Base-by-base conservation (phyloP, 2,888 invertebrate species). In the Caenorhabditis macrosperma region DNA sequence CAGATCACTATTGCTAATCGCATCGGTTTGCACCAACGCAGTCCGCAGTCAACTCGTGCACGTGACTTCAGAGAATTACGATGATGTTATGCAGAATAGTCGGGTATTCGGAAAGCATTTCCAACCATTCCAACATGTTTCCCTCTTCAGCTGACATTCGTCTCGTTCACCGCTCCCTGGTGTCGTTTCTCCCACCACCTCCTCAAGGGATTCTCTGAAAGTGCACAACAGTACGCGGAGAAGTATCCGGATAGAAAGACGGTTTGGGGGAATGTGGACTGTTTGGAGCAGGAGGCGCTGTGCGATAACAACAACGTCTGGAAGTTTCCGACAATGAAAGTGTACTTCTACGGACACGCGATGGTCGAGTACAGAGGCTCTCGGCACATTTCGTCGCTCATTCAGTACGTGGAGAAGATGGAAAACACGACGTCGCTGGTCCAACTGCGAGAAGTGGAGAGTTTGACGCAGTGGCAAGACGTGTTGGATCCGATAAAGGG, bases 311-410 rank as follows among this genome's bases (percentile, higher is more conserved):
- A 66, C 28, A 9, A 9, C 1, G 66, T 75, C 33, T 17, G 10
- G 20, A 68, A 76, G 24, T 66, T 46, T 50, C 77, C 77, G 46
- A 78, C 77, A n/a, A 71, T 71, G 77, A 78, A 71, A 24, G 71
- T 78, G 24, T 66, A 54, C 28, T 64, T 69, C 41, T 78, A 59
- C 30, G 77, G 77, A 26, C 12, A 57, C 30, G 35, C 66, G 59
- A 52, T 78, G 52, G 15, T 22, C 20, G 77, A 78, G 35, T 71
- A 71, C 54, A 24, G 72, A 20, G 72, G 72, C 38, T 54, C 61
- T 24, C 63, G 72, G 28, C 55, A 59, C 22, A 22, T 46, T 0
- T 15, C 59, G 0, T 46, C 41, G 22, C 26, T 75, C 22, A 44
- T 75, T 9, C 59, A 75, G 10, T 75, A 52, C 15, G 59, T 66